A percentile compares a stretch with the other conserved stretches of the same genome.
These are phyloP conservation scores for Dasyornis broadbenti DNA, from an alignment of 2,113 vertebrate genomes.

Conservation along the genomic window DNA sequence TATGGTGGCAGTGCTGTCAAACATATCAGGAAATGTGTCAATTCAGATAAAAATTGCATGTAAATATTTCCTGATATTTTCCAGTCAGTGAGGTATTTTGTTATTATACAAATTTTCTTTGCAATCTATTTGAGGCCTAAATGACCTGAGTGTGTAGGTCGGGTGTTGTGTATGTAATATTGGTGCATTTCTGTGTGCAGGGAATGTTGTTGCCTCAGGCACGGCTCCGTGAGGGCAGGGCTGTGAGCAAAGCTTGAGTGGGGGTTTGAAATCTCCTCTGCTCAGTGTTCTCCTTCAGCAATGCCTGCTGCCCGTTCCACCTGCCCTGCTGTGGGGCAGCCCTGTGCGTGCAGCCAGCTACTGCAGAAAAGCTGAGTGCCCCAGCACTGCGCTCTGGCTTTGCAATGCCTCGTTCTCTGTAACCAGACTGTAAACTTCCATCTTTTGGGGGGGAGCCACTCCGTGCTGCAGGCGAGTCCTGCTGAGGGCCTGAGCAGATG, in stretches of 20 bases:
- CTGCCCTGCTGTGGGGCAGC: neutral
- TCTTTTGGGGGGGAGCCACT: neutral
- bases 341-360: neutral
- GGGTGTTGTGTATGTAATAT: neutral
- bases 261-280: neutral
- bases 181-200: neutral
- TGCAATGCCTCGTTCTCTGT: neutral
- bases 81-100: neutral
- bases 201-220: neutral
- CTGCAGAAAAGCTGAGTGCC: neutral
- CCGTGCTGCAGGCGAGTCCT: neutral
- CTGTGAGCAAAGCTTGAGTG: neutral
- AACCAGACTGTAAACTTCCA: neutral
- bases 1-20: neutral
- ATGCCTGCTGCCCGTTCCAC: too few species aligned
- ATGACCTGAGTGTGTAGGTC: neutral
- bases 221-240: accelerated
- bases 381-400: neutral
- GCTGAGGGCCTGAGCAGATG: neutral
- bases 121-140: neutral
- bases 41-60: neutral
- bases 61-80: neutral
- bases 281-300: neutral
- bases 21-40: neutral
- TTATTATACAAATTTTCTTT: neutral